Percentiles rank a stretch among this genome's conserved stretches.
Conservation (phyloP, 2,113 vertebrate genomes). For the Gymnocephalus cernua region DNA sequence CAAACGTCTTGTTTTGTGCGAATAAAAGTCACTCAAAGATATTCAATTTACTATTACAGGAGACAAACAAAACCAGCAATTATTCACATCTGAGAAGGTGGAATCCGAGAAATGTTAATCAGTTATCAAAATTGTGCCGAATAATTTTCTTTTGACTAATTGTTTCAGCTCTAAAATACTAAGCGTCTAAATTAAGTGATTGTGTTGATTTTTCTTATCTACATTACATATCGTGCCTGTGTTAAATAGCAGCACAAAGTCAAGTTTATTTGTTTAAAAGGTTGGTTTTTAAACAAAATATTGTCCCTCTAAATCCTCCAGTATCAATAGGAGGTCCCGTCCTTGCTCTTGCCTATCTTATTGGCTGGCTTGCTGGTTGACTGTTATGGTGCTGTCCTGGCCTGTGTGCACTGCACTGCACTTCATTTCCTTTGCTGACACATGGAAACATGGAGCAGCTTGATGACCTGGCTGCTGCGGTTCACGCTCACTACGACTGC, state of each 20-base stretch:
- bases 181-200: neutral
- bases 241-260: neutral
- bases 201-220: neutral
- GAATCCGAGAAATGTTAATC: neutral
- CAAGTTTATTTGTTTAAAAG: neutral
- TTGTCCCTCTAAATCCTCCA: neutral
- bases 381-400: slow-evolving; percentile 19
- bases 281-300: neutral
- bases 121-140: neutral
- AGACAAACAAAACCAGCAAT: neutral
- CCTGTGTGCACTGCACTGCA: slow-evolving; percentile 11
- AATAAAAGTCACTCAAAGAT: neutral
- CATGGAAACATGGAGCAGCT: slow-evolving; percentile 60
- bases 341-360: neutral
- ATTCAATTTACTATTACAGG: neutral
- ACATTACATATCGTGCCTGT: too few species aligned
- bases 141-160: neutral
- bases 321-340: neutral
- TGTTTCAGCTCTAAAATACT: neutral
- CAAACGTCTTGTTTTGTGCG: neutral
- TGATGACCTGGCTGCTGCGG: slow-evolving; percentile 57
- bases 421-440: slow-evolving; percentile 62
- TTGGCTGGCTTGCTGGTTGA: neutral
- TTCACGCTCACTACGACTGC: slow-evolving; percentile 48
- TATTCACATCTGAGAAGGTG: neutral